Evolutionary conservation across 2,888 invertebrate genomes (phyloP).

Genomic region (Diloba caeruleocephala): DNA sequence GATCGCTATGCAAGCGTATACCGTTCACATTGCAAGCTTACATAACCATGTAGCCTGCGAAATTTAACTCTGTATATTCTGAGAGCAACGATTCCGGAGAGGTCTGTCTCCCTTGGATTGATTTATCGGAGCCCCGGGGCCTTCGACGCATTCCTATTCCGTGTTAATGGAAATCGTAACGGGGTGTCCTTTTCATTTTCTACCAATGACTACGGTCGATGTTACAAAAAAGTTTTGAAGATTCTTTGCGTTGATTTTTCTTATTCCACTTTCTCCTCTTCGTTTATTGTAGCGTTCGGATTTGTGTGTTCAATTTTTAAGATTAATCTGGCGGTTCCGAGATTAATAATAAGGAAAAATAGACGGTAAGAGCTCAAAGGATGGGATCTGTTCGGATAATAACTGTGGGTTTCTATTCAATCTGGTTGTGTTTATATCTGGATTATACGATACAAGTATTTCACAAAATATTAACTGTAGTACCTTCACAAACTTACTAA

Average conservation of each 20-base stretch:
- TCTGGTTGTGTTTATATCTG: constrained; percentile 4
- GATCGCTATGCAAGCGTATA: constrained; percentile 26
- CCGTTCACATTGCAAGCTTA: constrained; percentile 44
- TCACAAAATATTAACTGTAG: too few species aligned
- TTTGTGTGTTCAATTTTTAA: constrained; percentile 41
- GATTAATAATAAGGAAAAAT: constrained; percentile 41
- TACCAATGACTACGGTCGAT: constrained; percentile 66
- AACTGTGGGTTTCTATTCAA: constrained; percentile 27
- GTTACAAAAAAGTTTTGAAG: constrained; percentile 44
- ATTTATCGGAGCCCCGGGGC: constrained; percentile 73
- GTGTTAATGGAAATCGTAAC: constrained; percentile 79
- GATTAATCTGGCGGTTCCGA: constrained; percentile 31
- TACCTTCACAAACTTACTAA: too few species aligned
- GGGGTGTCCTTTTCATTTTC: constrained; percentile 76
- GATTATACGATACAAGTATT: not conserved
- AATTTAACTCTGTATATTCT: constrained; percentile 63
- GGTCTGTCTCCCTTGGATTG: constrained; percentile 71
- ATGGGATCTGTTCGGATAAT: constrained; percentile 30
- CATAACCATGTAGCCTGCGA: constrained; percentile 48
- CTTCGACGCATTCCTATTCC: constrained; percentile 70
- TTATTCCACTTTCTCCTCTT: constrained; percentile 38
- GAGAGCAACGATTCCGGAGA: constrained; percentile 58
- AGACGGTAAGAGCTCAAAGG: constrained; percentile 15
- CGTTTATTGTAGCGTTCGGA: constrained; percentile 31
- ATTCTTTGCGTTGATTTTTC: constrained; percentile 41